Base-by-base conservation (phyloP, 2,888 invertebrate genomes). In the Coremacera marginata region DNA sequence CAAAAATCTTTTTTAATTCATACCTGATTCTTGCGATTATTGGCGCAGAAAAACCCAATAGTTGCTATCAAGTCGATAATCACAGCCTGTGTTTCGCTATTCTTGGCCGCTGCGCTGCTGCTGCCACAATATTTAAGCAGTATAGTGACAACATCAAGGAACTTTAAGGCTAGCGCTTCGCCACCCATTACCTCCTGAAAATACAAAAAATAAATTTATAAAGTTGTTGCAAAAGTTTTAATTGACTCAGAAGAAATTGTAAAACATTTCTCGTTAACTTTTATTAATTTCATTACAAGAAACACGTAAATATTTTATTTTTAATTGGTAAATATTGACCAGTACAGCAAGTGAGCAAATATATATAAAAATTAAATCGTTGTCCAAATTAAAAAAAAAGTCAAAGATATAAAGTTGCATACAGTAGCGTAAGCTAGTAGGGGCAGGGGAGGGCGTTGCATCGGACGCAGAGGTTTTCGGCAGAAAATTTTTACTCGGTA, bases 31-130 rank as follows among this genome's bases (percentile, higher is more conserved):
- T 86, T 83, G 19, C 85, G 86, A 84, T 88, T 89, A 81, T 89
- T 90, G 75, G 88, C 86, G 80, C 88, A 87, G 74, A 89, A 88
- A 85, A 89, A 89, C 78, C 89, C 89, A 80, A 90, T 80, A 75
- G 89, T 86, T 74, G 89, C 89, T 82, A 90, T 87, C 84, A 90
- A 84, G 84, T 90, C 90, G 75, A 89, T 87, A 68, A 90, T 84
- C 86, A 89, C 87, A 75, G 88, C 87, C 77, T 87, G 86, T 44
- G 86, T 86, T 83, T 90, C 90, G 71, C 82, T 86, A 79, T 86
- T 88, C 79, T 86, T 86, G 60, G 82, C 79, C 73, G 82, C 85
- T 25, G 84, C 82, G 16, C 83, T 82, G 80, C 84, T 83, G 76
- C 84, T 84, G 16, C 86, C 85, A 73, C 87, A 87, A 80, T 87